Evolutionary conservation across 2,113 vertebrate species (phyloP).

Genomic region (Dasyprocta punctata): DNA sequence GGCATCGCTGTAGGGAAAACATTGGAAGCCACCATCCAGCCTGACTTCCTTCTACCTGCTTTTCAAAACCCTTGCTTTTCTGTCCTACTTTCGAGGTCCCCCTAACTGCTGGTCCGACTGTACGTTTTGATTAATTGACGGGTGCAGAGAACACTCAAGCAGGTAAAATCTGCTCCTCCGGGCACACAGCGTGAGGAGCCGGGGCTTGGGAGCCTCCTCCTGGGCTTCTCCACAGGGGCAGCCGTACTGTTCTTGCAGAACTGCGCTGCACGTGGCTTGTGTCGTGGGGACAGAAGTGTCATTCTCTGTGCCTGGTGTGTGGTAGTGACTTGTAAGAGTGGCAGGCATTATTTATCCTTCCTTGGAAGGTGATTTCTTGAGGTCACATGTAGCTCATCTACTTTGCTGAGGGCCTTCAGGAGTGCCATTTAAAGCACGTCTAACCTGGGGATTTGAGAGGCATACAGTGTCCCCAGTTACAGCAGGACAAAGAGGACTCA

Average conservation of each 20-base stretch:
- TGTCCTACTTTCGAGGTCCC: not conserved
- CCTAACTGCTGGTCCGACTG: not conserved
- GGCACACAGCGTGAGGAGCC: not conserved
- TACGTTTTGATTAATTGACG: not conserved
- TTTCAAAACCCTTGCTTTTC: not conserved
- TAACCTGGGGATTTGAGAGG: constrained; percentile 66
- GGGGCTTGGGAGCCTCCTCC: not conserved
- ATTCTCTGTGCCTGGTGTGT: constrained; percentile 37
- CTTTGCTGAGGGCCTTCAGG: constrained; percentile 69
- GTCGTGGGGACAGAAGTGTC: not conserved
- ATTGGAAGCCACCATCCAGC: not conserved
- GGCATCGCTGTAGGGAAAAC: not conserved
- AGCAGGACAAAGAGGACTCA: not conserved
- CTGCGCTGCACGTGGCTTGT: not conserved
- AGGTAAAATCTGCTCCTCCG: not conserved
- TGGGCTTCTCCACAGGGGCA: not conserved
- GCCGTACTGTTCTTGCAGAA: not conserved
- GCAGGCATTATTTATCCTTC: constrained; percentile 76
- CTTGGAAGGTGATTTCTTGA: constrained; percentile 76
- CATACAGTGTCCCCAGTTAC: constrained; percentile 34
- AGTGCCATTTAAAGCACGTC: constrained; percentile 66
- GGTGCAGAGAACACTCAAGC: not conserved
- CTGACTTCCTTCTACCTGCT: not conserved
- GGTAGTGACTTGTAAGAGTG: constrained; percentile 22
- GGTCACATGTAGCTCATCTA: constrained; percentile 72